Conservation (phyloP, 2,797 vertebrate genomes). For the Eutrigla gurnardus region DNA sequence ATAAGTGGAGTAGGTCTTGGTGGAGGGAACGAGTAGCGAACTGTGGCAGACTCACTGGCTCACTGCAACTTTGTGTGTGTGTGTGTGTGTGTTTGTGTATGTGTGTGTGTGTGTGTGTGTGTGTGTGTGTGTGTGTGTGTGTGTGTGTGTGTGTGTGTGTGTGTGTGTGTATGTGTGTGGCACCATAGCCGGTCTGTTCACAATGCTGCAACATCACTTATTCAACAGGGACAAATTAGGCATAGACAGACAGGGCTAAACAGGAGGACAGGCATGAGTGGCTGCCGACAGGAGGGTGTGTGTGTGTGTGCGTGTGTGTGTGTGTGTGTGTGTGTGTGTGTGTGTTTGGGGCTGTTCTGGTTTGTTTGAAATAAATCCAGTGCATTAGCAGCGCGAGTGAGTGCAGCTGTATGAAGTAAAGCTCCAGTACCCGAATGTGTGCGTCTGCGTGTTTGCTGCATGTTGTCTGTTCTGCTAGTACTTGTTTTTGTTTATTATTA, state of each 20-base stretch:
- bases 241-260: slow-evolving; percentile 47
- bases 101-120: no score
- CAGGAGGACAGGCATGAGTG: slow-evolving; percentile 37
- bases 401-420: slow-evolving; percentile 38
- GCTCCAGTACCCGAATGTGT: background rate
- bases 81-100: no score
- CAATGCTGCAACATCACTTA: slow-evolving; percentile 61
- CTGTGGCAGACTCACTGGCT: no score
- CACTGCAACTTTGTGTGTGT: no score
- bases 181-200: slow-evolving; percentile 35
- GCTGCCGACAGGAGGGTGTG: slow-evolving; percentile 23
- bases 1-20: no score
- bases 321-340: slow-evolving; percentile 28
- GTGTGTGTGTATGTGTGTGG: slow-evolving; percentile 24
- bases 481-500: background rate
- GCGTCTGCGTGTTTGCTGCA: slow-evolving; percentile 6
- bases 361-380: slow-evolving; percentile 56
- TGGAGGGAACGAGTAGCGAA: no score
- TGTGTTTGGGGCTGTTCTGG: slow-evolving; percentile 4
- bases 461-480: background rate
- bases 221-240: slow-evolving; percentile 76
- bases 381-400: slow-evolving; percentile 55
- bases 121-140: slow-evolving; percentile 1
- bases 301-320: slow-evolving; percentile 33
- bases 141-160: slow-evolving; percentile 10